phyloP scores from a whole-genome alignment of 1,140 invertebrate species.

The Mercenaria mercenaria region DNA sequence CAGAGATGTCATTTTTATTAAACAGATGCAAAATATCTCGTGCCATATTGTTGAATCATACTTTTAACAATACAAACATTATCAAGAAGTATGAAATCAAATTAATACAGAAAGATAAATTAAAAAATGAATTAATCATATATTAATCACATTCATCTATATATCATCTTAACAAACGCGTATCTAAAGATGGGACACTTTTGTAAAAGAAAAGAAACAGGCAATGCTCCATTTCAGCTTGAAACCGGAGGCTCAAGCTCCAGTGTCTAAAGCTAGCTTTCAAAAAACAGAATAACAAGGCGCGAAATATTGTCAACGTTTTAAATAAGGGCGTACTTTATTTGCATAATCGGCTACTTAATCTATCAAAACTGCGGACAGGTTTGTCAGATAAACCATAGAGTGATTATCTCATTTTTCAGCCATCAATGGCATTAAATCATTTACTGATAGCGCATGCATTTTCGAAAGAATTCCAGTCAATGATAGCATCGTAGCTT shows the following conservation, averaged over 20 bases:
- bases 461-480: conserved; percentile 21
- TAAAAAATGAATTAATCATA: conserved; percentile 37
- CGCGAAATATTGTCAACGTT: not conserved
- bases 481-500: conserved; percentile 21
- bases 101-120: conserved; percentile 37
- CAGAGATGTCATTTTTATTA: not conserved
- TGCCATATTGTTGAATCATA: conserved; percentile 54
- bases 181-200: conserved; percentile 34
- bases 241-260: not conserved
- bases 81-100: conserved; percentile 11
- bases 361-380: conserved; percentile 42
- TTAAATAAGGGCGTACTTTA: not conserved
- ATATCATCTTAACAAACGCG: not conserved
- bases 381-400: conserved; percentile 3
- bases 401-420: conserved; percentile 39
- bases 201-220: conserved; percentile 39
- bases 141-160: conserved; percentile 34
- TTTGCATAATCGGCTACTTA: conserved; percentile 34
- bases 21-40: not conserved
- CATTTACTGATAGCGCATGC: conserved; percentile 17
- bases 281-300: not conserved
- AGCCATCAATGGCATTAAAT: conserved; percentile 51
- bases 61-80: not conserved
- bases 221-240: not conserved
- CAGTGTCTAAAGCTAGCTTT: not conserved